A percentile compares a stretch with the other conserved stretches of the same genome.
Evolutionary conservation across 2,113 vertebrate species (phyloP).

Genomic region (Cynopterus brachyotis): DNA sequence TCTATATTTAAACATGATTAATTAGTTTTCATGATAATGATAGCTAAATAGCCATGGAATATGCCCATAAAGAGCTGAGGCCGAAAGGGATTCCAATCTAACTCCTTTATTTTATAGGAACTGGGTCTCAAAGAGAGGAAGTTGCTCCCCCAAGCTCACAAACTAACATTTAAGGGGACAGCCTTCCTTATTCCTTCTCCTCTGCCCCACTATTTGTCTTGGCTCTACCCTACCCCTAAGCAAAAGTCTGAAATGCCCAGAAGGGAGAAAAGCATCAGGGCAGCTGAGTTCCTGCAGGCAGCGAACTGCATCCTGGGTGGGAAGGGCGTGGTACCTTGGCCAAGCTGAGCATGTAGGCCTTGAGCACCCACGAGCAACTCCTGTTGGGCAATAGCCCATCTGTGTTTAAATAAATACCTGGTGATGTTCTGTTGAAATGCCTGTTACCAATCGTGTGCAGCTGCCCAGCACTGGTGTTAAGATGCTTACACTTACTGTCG

Average conservation of each 20-base stretch:
- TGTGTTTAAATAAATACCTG: conserved; percentile 16
- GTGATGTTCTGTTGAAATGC: conserved; percentile 17
- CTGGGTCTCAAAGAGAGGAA: neutral
- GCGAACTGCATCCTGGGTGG: rapidly evolving
- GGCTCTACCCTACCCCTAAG: neutral
- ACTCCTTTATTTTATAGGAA: neutral
- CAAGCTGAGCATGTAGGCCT: neutral
- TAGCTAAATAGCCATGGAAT: neutral
- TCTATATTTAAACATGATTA: neutral
- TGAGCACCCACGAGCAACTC: neutral
- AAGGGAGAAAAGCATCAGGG: neutral
- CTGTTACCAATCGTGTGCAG: neutral
- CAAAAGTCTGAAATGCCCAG: neutral
- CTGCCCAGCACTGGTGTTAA: neutral
- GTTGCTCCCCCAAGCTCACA: neutral
- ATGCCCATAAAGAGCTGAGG: neutral
- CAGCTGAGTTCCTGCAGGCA: neutral
- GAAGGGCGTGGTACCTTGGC: neutral
- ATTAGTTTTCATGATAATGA: neutral
- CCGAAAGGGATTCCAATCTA: neutral
- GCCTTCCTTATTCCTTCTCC: neutral
- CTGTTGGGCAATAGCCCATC: conserved; percentile 12
- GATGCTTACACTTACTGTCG: neutral
- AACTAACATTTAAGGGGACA: neutral
- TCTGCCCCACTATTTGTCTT: neutral